These are phyloP conservation scores for Myanophis thanlyinensis DNA, from an alignment of 2,113 vertebrate species.

Conservation along the genomic window DNA sequence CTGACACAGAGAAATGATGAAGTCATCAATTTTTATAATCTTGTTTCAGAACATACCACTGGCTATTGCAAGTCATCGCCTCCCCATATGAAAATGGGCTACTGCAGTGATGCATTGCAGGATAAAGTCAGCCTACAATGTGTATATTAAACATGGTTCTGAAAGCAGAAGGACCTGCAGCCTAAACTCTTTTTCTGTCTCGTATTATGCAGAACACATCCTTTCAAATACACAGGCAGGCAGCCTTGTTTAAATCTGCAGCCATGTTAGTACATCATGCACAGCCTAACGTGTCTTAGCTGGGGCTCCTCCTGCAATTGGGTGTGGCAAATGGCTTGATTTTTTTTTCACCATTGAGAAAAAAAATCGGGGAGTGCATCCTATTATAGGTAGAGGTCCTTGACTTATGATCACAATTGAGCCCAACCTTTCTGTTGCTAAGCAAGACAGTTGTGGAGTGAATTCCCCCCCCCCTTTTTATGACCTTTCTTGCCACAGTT, in stretches of 20 bases:
- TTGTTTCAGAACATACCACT: constrained; percentile 42
- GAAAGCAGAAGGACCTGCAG: neutral
- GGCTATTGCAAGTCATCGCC: constrained; percentile 57
- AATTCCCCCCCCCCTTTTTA: neutral
- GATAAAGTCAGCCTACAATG: constrained; percentile 51
- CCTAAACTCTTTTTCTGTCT: neutral
- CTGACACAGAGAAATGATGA: constrained; percentile 55
- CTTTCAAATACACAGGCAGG: neutral
- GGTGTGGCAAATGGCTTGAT: neutral
- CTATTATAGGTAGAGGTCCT: neutral
- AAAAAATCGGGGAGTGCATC: constrained; percentile 36
- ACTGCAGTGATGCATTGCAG: constrained; percentile 76
- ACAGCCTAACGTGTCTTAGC: neutral
- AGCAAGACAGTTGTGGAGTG: neutral
- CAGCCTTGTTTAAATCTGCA: constrained; percentile 26
- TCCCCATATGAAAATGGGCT: constrained; percentile 53
- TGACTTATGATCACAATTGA: neutral
- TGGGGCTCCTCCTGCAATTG: neutral
- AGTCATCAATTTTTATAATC: constrained; percentile 58
- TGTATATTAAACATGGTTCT: neutral
- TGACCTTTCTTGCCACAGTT: neutral
- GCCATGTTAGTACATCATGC: neutral
- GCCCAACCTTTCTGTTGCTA: neutral
- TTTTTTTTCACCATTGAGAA: constrained; percentile 1
- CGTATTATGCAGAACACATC: neutral